A percentile compares a stretch with the other conserved stretches of the same genome.
These are phyloP conservation scores for Axinella damicornis DNA, from an alignment of 37 sponge, comb jelly and placozoan genomes.

Conservation along the genomic window DNA sequence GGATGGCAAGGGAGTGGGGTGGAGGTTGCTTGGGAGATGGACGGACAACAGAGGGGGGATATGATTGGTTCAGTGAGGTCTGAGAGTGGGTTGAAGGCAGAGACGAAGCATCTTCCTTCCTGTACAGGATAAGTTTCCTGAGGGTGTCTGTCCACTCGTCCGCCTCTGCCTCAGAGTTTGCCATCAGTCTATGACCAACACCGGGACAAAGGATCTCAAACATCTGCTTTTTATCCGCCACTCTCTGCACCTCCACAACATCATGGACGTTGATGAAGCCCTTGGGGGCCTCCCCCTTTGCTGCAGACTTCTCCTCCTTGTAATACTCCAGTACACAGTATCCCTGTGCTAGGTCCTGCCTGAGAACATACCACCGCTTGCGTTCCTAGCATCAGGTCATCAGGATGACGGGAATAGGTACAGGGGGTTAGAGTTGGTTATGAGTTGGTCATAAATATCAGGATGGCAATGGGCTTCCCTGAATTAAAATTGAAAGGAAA, in stretches of 20 bases:
- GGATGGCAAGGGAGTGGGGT: slow-evolving; percentile 14
- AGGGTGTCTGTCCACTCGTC: slow-evolving; percentile 76
- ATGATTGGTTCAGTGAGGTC: background rate
- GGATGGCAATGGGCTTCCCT: too few relatives aligned
- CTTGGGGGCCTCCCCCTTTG: slow-evolving; percentile 71
- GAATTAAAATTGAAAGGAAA: background rate
- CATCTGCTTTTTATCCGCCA: slow-evolving; percentile 70
- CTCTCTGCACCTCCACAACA: slow-evolving; percentile 69
- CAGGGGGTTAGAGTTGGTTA: too few relatives aligned
- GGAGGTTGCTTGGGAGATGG: background rate
- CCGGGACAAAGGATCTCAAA: slow-evolving; percentile 90
- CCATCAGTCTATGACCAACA: slow-evolving; percentile 67
- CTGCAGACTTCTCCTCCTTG: slow-evolving; percentile 83
- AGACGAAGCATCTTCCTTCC: slow-evolving; percentile 20
- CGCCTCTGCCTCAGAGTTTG: slow-evolving; percentile 79
- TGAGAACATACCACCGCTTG: slow-evolving; percentile 78
- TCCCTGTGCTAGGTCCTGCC: slow-evolving; percentile 41
- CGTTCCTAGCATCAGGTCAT: slow-evolving; percentile 51
- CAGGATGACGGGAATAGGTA: too few relatives aligned
- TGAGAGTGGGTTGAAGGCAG: background rate
- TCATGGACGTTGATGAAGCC: slow-evolving; percentile 69
- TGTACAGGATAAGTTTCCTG: slow-evolving; percentile 51
- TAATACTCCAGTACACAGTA: slow-evolving; percentile 70
- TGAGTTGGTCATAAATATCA: too few relatives aligned
- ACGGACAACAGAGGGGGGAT: too few relatives aligned